Evolutionary conservation across 2,888 invertebrate genomes (phyloP), one percentile per base, ranked within the genome.

Genomic region (Drosophila subsilvestris): DNA sequence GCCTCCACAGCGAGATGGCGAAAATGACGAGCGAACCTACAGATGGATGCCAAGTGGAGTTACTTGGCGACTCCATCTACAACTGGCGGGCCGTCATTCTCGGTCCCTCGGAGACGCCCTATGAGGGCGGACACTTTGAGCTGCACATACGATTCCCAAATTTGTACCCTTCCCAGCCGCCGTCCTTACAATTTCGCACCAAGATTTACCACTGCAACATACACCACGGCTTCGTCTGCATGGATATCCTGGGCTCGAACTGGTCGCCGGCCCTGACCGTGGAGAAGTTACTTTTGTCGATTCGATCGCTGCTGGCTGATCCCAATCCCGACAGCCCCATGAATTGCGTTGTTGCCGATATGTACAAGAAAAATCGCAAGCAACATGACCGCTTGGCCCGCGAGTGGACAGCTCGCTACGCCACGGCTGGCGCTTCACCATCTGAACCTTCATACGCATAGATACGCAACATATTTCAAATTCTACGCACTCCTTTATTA

Each of bases 91-190:
- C 14, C 37, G 0, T 37, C 2, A 37, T 37, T 14, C 2, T 14
- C 14, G 37, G 37, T 14, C 37, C 37, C 1, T 0, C 7, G 37
- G 37, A 7, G 0, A 37, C 37, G 37, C 37, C 37, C 37, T 37
- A 37, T 14, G 37, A 37, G 37, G 37, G 37, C 14, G 37, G 37
- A 0, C 12, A 37, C 2, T 37, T 37, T 14, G 37, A 37, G 2
- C 37, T 37, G 2, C 2, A 1, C 37, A 6, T 37, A 2, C 37
- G 1, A 1, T 37, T 37, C 6, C 2, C 37, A 0, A 6, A 6
- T 0, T 0, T 5, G 6, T 37, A 37, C 14, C 37, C 37, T 6
- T 2, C 2, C 0, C 0, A 0, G 1, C 14, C 37, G 2, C 37
- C 37, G 37, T 2, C 1, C 0, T 2, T 14, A 1, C 2, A 6